A percentile compares a stretch with the other conserved stretches of the same genome.
These are phyloP conservation scores for Thaleichthys pacificus DNA, from an alignment of 2,797 vertebrate species.

Conservation along the genomic window DNA sequence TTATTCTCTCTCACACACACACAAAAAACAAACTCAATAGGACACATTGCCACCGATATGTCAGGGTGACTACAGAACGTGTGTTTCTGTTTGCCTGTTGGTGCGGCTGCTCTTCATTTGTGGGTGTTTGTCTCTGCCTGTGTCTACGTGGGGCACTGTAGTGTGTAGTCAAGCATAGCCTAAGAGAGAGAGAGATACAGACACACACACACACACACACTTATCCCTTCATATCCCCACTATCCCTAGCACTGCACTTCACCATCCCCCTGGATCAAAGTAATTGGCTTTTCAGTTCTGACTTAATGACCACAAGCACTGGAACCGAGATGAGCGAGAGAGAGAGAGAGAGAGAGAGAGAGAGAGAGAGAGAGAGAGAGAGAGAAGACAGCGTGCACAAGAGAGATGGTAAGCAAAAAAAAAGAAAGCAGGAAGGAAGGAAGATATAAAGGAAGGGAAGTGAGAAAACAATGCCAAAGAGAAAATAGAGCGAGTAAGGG, in stretches of 20 bases:
- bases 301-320: conserved; percentile 19
- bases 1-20: background rate
- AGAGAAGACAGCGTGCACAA: too few species aligned
- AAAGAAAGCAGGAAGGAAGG: background rate
- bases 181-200: background rate
- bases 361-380: too few species aligned
- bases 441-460: background rate
- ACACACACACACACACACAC: conserved; percentile 5
- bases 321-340: background rate
- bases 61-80: background rate
- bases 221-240: background rate
- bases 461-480: background rate
- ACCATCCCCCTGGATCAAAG: conserved; percentile 21
- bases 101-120: background rate
- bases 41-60: background rate
- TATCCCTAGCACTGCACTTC: conserved; percentile 4
- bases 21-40: background rate
- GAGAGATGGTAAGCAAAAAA: background rate
- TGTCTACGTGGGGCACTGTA: conserved; percentile 1
- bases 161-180: conserved; percentile 9
- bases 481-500: background rate
- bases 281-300: conserved; percentile 21
- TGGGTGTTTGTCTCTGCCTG: background rate
- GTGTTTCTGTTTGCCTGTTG: conserved; percentile 3
- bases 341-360: background rate